A percentile compares a stretch with the other conserved stretches of the same genome.
These are phyloP conservation scores for Marmota monax DNA, from an alignment of 2,113 vertebrate genomes.

Conservation along the genomic window DNA sequence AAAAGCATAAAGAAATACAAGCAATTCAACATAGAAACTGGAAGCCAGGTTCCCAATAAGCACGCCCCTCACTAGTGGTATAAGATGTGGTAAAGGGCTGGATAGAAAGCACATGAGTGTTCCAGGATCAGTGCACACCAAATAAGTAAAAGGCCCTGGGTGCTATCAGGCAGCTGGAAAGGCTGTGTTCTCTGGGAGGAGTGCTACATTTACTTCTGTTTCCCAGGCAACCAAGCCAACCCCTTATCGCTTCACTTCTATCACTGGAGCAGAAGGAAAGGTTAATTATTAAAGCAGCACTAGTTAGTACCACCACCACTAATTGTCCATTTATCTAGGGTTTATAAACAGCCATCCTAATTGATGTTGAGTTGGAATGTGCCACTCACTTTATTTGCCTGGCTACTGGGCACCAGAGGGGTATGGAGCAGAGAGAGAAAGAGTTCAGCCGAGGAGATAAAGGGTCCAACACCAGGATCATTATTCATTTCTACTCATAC, in stretches of 20 bases:
- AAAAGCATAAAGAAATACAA: conserved; percentile 28
- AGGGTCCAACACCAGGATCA: conserved; percentile 42
- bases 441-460: conserved; percentile 28
- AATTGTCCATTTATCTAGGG: conserved; percentile 69
- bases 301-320: conserved; percentile 73
- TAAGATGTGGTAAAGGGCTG: neutral
- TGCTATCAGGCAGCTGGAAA: conserved; percentile 44
- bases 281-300: conserved; percentile 83
- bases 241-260: conserved; percentile 78
- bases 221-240: conserved; percentile 82
- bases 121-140: neutral
- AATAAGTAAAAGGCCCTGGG: conserved; percentile 33
- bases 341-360: conserved; percentile 74
- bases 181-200: conserved; percentile 66
- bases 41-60: neutral
- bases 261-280: conserved; percentile 81
- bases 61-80: neutral
- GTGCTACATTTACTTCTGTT: conserved; percentile 65
- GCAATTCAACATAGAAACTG: conserved; percentile 12
- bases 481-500: conserved; percentile 42
- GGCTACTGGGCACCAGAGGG: conserved; percentile 49
- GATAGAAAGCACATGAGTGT: neutral
- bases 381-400: conserved; percentile 64
- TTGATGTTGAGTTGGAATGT: conserved; percentile 75
- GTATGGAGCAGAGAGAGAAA: conserved; percentile 2